A percentile compares a stretch with the other conserved stretches of the same genome.
Conservation (phyloP, 2,888 invertebrate species). For the Tachina lurida region DNA sequence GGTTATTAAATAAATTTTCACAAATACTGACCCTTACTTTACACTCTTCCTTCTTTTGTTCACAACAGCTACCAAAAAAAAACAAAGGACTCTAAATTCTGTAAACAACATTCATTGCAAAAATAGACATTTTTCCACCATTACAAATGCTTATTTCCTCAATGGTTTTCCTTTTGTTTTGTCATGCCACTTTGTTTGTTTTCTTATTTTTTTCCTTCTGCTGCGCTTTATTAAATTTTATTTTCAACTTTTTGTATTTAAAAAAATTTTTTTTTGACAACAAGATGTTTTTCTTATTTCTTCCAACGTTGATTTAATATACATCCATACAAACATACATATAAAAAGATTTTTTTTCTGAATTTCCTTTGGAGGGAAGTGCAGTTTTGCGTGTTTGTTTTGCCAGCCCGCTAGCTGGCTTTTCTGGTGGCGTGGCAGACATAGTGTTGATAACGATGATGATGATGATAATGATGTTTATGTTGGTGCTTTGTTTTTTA, state of each 20-base stretch:
- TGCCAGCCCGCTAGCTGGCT: background rate
- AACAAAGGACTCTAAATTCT: background rate
- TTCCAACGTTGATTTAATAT: constrained; percentile 17
- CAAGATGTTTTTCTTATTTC: constrained; percentile 44
- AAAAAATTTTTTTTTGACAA: constrained; percentile 2
- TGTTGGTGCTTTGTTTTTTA: constrained; percentile 18
- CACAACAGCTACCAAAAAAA: background rate
- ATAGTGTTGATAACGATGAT: constrained; percentile 20
- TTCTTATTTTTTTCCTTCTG: background rate
- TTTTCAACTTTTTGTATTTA: constrained; percentile 16
- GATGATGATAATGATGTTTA: background rate
- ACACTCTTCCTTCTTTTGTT: background rate
- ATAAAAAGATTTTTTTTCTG: background rate
- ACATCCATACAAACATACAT: no score
- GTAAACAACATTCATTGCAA: constrained; percentile 27
- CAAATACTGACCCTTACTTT: background rate
- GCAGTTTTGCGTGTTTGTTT: constrained; percentile 39
- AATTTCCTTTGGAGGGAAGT: constrained; percentile 21
- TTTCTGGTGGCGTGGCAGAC: constrained; percentile 1
- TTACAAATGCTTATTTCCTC: constrained; percentile 47
- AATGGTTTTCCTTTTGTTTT: constrained; percentile 42
- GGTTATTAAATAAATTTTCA: background rate
- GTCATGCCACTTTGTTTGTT: constrained; percentile 30
- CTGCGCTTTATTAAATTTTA: constrained; percentile 15
- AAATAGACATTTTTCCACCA: constrained; percentile 44